Base-by-base conservation (phyloP, 1,140 invertebrate species). In the Drosophila kikkawai region DNA sequence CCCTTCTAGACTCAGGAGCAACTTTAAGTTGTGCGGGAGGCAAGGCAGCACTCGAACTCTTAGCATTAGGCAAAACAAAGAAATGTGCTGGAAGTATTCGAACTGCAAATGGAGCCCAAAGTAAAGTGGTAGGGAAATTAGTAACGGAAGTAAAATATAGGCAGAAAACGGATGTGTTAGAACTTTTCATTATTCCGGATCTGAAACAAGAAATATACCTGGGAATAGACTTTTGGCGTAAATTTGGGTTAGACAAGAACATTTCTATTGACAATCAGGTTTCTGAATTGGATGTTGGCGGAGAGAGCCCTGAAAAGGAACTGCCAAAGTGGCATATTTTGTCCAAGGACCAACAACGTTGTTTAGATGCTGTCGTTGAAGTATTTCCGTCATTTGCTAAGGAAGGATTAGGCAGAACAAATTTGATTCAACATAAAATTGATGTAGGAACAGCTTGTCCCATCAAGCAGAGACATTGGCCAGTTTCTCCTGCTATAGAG, bases 141-240 rank as follows among this genome's bases (percentile, higher is more conserved):
- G 0, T 19, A 19, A 44, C 9, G 4, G 17, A 44, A 19, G 4
- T 44, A 6, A 17, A 9, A 15, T 26, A 48, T 48, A 26, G 45
- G 26, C 45, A 48, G 45, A 48, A 48, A 15, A 48, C 45, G 7
- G 45, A 47, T 4, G 7, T 19, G 12, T 8, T 47, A 48, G 7
- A 48, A 26, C 7, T 26, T 1, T 48, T 26, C 9, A 15, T 48
- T 15, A 48, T 26, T 7, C 45, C 45, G 4, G 12, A 6, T 15
- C 45, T 47, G 15, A 2, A 47, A 22, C 45, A 26, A 22, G 45
- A 48, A 26, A 12, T 48, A 48, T 26, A 48, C 22, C 45, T 26
- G 7, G 45, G 45, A 15, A 26, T 47, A 47, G 45, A 26, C 22
- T 47, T 47, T 47, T 47, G 45, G 45, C 45, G 22, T 47, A 47